Percentiles rank a stretch among this genome's conserved stretches.
phyloP scores from a whole-genome alignment of 2,888 invertebrate genomes.

The Calephelis perditalis region DNA sequence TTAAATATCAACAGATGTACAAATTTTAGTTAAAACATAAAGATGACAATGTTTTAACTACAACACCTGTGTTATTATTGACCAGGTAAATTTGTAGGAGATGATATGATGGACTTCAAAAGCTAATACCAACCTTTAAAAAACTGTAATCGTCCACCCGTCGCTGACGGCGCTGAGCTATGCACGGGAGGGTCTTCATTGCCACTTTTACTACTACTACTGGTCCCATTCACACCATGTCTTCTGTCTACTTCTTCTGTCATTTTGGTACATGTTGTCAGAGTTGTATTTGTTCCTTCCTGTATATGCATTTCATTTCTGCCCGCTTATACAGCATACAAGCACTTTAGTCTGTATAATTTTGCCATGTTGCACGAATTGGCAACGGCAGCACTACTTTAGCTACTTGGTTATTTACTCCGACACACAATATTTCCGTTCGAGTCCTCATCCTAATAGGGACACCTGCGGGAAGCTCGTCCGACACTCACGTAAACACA shows the following conservation, averaged over 20 bases:
- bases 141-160: slow-evolving; percentile 88
- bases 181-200: slow-evolving; percentile 69
- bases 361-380: slow-evolving; percentile 66
- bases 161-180: slow-evolving; percentile 60
- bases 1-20: slow-evolving; percentile 16
- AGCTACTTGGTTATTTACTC: slow-evolving; percentile 52
- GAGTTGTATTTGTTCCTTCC: slow-evolving; percentile 80
- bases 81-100: no score
- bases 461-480: slow-evolving; percentile 70
- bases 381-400: slow-evolving; percentile 52
- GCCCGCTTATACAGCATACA: slow-evolving; percentile 71
- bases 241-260: slow-evolving; percentile 83
- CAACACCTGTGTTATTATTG: no score
- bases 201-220: slow-evolving; percentile 77
- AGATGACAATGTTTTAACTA: background rate
- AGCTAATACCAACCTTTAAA: slow-evolving; percentile 81
- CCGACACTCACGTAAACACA: slow-evolving; percentile 70
- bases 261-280: slow-evolving; percentile 84
- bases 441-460: slow-evolving; percentile 73
- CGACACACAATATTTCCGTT: slow-evolving; percentile 61
- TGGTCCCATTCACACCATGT: slow-evolving; percentile 85
- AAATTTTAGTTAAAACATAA: slow-evolving; percentile 24
- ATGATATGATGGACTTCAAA: no score
- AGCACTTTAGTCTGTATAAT: slow-evolving; percentile 66
- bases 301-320: slow-evolving; percentile 83